Base-by-base conservation (phyloP, 1,140 invertebrate genomes). In the Oncopodura yosiiana region DNA sequence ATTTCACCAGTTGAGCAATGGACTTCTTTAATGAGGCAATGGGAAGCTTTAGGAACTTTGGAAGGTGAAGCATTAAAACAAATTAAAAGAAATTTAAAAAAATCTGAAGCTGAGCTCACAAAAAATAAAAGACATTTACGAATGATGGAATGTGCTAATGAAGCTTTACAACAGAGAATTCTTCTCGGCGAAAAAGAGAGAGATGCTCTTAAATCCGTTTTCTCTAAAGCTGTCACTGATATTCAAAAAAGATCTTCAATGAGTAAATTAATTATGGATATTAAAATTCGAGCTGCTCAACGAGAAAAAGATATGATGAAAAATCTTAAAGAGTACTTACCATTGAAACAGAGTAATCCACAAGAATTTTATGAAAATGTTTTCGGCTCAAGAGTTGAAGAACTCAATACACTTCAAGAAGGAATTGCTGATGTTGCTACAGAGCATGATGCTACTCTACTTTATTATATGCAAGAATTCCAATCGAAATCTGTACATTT, bases 111-210 rank as follows among this genome's bases (percentile, higher is more conserved):
- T 39, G 4, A 48, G 27, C 37, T 34, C 29, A 30, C 49, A 23
- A 5, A 39, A 51, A 24, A 14, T n/a, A 9, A 42, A 34, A 34
- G 14, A 34, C 30, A 12, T 21, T 30, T 19, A 18, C 18, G 36
- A 24, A 51, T 51, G 49, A 11, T 51, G 23, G 49, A 51, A 27
- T 36, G 32, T 9, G 36, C 49, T 9, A 51, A 51, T 29, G 49
- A 51, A 29, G 38, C 49, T 3, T 16, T 51, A 3, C 24, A 41
- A 9, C 49, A 51, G 21, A 8, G 38, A 29, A 23, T 51, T 5
- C 12, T 14, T 3, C 24, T 39, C 18, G 49, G 21, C 5, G 26
- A 29, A 11, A 42, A 29, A 14, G 49, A 51, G 49, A 36, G 38
- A 5, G 24, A 51, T n/a, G 36, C 21, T 29, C 14, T 51, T 4